Conservation (phyloP, 1,140 invertebrate species). For the Psilanteris sp. region DNA sequence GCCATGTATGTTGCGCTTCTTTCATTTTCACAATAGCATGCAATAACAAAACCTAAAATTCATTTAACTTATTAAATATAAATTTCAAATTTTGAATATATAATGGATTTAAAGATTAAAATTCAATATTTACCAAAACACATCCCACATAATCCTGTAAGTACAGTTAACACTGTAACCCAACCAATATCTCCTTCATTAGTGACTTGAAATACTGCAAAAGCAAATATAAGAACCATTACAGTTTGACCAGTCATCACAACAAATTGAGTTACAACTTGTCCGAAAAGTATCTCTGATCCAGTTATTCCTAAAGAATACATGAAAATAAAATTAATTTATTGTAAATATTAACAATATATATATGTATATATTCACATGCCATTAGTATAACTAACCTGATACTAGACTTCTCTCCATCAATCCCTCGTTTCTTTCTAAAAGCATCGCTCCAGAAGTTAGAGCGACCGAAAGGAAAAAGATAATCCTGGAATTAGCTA, state of each 20-base stretch:
- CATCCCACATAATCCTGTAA: constrained; percentile 95
- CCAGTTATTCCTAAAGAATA: constrained; percentile 71
- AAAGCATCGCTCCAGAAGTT: constrained; percentile 93
- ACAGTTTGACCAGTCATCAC: constrained; percentile 92
- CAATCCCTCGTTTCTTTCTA: constrained; percentile 94
- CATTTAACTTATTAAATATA: too few species aligned
- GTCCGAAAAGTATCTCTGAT: constrained; percentile 89
- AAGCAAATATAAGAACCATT: constrained; percentile 90
- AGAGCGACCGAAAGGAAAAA: constrained; percentile 96
- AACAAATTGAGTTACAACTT: constrained; percentile 92
- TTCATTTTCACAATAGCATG: constrained; percentile 92
- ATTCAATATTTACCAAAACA: constrained; percentile 85
- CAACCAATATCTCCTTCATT: constrained; percentile 87
- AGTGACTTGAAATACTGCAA: constrained; percentile 90
- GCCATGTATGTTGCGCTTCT: constrained; percentile 95
- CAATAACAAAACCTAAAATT: constrained; percentile 89
- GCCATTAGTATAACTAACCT: constrained; percentile 81
- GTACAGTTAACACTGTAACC: constrained; percentile 88
- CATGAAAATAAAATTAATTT: too few species aligned
- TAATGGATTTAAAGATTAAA: too few species aligned
- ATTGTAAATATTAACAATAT: too few species aligned
- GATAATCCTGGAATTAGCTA: constrained; percentile 85
- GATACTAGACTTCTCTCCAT: constrained; percentile 92
- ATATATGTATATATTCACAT: too few species aligned
- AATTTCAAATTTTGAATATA: too few species aligned